Base-by-base conservation (phyloP, 2,113 vertebrate genomes). In the Nibea coibor region DNA sequence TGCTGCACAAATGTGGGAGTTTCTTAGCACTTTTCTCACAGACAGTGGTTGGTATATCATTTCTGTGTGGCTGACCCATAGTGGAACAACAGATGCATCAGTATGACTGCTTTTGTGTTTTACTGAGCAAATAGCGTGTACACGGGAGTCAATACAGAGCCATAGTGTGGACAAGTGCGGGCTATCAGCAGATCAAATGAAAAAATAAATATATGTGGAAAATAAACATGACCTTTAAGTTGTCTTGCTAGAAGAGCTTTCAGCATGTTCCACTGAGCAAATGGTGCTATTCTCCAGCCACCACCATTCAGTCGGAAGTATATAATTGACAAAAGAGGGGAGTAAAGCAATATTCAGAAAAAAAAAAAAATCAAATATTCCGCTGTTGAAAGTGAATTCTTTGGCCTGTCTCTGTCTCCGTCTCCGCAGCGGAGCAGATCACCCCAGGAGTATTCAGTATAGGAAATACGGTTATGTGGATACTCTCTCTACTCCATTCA, bases 181-280 rank as follows among this genome's bases (percentile, higher is more conserved):
- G 70, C 76, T 57, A 80, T 84, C 76, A 57, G 74, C 78, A 31
- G 65, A 85, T 78, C 65, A 83, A 88, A 88, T 91, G 77, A 89
- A 89, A 90, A 35, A 88, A 93, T 87, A 90, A 71, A 90, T 83
- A 81, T 45, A 77, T 26, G 35, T 69, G 63, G 43, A 91, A 88
- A 88, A 92, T 83, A 90, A 90, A 91, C 65, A 78, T 87, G 85
- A 93, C 92, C 91, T 92, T 91, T 87, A 81, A 77, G 86, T 84
- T 86, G 76, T 73, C 70, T 85, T 77, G 56, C 69, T 61, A 62
- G 69, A 77, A 62, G 43, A 83, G 84, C 65, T 84, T 92, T 81
- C 85, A 86, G 43, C 57, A 75, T 76, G 78, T 86, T 85, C 70
- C 81, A 82, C 80, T 82, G 82, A 87, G 87, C 81, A 91, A 91